These are phyloP conservation scores for Eulemur rubriventer DNA, from an alignment of 2,797 vertebrate genomes.

Conservation along the genomic window DNA sequence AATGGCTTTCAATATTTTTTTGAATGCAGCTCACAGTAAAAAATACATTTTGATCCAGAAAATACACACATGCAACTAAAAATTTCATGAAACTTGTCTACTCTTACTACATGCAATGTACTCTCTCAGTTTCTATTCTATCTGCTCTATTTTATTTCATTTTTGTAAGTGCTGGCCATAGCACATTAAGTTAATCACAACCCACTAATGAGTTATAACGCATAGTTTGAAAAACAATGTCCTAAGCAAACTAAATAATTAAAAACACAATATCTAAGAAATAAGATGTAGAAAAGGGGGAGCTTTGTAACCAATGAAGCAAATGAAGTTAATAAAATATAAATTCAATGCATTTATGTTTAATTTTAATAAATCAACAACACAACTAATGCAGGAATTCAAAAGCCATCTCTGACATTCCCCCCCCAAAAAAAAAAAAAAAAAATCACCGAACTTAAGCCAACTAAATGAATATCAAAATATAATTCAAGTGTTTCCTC, in stretches of 20 bases:
- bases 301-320: neutral
- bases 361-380: neutral
- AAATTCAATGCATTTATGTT: neutral
- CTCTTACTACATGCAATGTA: neutral
- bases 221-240: neutral
- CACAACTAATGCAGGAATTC: neutral
- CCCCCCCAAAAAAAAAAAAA: neutral
- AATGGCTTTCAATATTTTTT: neutral
- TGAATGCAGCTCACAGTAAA: neutral
- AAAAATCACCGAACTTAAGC: neutral
- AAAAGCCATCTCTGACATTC: conserved; percentile 22
- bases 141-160: neutral
- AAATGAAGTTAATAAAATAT: conserved; percentile 16
- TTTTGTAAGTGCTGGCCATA: neutral
- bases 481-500: neutral
- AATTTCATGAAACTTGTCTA: neutral
- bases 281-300: neutral
- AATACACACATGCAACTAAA: neutral
- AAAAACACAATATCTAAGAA: neutral
- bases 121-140: neutral
- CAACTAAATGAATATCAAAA: conserved; percentile 8
- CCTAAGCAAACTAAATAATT: neutral
- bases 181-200: conserved; percentile 14
- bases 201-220: neutral
- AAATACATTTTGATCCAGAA: neutral